Percentiles rank a stretch among this genome's conserved stretches.
phyloP scores from a whole-genome alignment of 2,113 vertebrate species.

The Azemiops feae region DNA sequence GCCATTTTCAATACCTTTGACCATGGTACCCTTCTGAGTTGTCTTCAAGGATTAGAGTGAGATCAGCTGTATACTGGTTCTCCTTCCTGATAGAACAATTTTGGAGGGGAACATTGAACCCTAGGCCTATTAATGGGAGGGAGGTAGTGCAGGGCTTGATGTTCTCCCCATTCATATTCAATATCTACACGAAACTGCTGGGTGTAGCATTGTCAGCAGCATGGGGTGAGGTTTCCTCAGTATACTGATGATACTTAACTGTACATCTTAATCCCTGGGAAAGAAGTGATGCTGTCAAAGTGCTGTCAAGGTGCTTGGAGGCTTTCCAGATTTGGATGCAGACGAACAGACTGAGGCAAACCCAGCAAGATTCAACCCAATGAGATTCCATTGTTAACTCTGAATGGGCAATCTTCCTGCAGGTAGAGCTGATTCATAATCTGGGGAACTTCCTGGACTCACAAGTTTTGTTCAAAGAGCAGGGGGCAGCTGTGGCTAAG shows the following conservation, averaged over 20 bases:
- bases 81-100: background rate
- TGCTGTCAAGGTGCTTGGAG: background rate
- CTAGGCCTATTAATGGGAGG: background rate
- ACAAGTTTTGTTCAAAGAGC: background rate
- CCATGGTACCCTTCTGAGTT: background rate
- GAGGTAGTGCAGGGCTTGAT: background rate
- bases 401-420: background rate
- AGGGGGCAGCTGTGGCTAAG: background rate
- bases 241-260: background rate
- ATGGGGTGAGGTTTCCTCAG: background rate
- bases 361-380: background rate
- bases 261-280: background rate
- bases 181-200: background rate
- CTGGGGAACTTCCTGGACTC: background rate
- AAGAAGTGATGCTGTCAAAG: background rate
- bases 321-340: background rate
- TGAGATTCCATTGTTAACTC: background rate
- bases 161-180: background rate
- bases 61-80: background rate
- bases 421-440: background rate
- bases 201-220: background rate
- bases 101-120: background rate
- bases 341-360: background rate
- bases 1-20: background rate
- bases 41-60: background rate